Base-by-base conservation (phyloP, 1,140 invertebrate species). In the Himalopsyche phryganea region DNA sequence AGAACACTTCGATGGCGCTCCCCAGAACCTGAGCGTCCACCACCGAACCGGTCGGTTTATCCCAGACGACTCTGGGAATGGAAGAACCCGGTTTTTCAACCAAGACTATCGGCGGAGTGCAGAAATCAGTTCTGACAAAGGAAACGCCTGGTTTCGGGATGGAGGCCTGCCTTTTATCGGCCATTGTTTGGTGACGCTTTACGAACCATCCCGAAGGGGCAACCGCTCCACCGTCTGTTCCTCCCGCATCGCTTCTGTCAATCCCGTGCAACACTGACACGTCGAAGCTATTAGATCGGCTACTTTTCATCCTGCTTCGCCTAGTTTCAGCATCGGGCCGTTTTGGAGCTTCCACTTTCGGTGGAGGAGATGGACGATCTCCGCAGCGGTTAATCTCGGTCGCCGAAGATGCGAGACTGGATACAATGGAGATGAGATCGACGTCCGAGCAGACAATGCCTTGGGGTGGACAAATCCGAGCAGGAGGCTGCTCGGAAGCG, bases 211-310 rank as follows among this genome's bases (percentile, higher is more conserved):
- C 87, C 0, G 84, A 81, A 6, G 85, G 79, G 0, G 79, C 77
- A 10, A 74, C 72, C 40, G 72, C 60, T 53, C 76, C 67, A 61
- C 80, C 80, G 47, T 78, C 75, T 4, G 74, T 68, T 32, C 68
- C 54, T 65, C 66, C 66, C 9, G 67, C 33, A 14, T 60, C 73
- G 28, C 55, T 47, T 44, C 69, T 69, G 55, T 76, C 74, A 13
- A 75, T 74, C 20, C 78, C 80, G 58, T 83, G 79, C 20, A 90
- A 74, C 13, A 88, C 82, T 6, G 88, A 89, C 1, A 89, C 82
- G 67, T 91, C 88, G 65, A 91, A 91, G 70, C 89, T 91, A 68
- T 89, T 91, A 1, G 88, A 90, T 1, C 89, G 81, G 57, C 81
- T 85, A 44, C 80, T 75, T 49, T 83, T 84, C 17, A 88, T 72